Evolutionary conservation across 2,888 invertebrate genomes (phyloP), one percentile per base, ranked within the genome.

Genomic region (Lymantria dispar): DNA sequence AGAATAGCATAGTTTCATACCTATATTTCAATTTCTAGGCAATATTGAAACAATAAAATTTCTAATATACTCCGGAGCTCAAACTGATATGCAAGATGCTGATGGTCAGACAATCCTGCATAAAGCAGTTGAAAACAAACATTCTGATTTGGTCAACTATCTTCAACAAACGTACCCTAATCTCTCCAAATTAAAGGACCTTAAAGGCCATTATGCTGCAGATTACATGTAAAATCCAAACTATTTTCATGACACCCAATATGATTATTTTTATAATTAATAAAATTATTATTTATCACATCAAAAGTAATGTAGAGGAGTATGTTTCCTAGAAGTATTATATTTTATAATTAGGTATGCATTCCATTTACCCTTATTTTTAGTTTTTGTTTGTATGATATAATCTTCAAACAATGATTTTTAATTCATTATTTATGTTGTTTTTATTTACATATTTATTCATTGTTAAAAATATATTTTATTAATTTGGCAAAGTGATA

Each of bases 51-150:
- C 96, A 58, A 94, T 96, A 0, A 85, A 94, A 63, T 86, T 95
- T 44, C 86, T 98, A 45, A 79, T 96, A 29, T 77, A 92, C 14
- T 85, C 87, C 50, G 93, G 94, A 58, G 96, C 96, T 8, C 87
- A 94, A 78, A 75, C 93, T 5, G 80, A 89, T 58, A 70, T 94
- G 22, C 92, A 93, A 79, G 98, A 98, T 80, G 91, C 92, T 45
- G 97, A 98, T 87, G 96, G 96, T 0, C 95, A 95, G 80, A 96
- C 95, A 33, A 94, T 94, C 22, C 89, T 98, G 15, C 97, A 98
- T 80, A 94, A 97, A 79, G 96, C 96, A 14, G 89, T 92, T 12
- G 87, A 92, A 68, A 92, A 91, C 49, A 92, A 92, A 38, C 91
- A 93, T 60, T 60, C 56, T 39, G 80, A 89, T 29, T 78, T 94